These are phyloP conservation scores for Peromyscus attwateri DNA, from an alignment of 2,797 vertebrate species.

Conservation along the genomic window DNA sequence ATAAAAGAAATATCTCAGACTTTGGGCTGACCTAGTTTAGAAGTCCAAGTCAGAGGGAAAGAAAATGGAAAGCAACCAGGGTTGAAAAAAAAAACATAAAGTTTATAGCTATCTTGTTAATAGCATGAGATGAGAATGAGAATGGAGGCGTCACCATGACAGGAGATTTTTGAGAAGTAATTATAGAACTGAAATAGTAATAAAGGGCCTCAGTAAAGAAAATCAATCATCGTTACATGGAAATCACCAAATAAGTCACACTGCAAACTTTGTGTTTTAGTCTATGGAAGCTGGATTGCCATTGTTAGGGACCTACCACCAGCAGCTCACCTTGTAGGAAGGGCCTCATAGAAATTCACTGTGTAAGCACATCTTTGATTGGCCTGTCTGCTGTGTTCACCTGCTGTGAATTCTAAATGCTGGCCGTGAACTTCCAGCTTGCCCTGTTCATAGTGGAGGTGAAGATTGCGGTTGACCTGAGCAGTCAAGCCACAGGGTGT, in stretches of 20 bases:
- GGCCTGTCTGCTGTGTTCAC: slow-evolving; percentile 44
- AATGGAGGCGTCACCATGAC: slow-evolving; percentile 73
- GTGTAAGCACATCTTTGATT: slow-evolving; percentile 35
- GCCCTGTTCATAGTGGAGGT: background rate
- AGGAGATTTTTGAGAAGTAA: slow-evolving; percentile 79
- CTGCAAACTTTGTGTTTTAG: slow-evolving; percentile 47
- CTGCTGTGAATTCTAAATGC: slow-evolving; percentile 33
- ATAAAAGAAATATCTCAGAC: slow-evolving; percentile 79
- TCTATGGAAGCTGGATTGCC: background rate
- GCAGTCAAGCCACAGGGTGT: background rate
- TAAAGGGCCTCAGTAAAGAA: slow-evolving; percentile 58
- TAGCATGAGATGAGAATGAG: slow-evolving; percentile 65
- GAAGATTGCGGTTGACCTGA: slow-evolving; percentile 32
- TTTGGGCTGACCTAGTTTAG: slow-evolving; percentile 82
- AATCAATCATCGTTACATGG: slow-evolving; percentile 71
- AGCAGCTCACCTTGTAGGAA: slow-evolving; percentile 4
- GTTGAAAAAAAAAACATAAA: background rate
- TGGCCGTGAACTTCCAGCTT: background rate
- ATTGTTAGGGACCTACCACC: background rate
- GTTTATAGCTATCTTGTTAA: slow-evolving; percentile 64
- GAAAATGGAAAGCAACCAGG: slow-evolving; percentile 69
- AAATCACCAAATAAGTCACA: background rate
- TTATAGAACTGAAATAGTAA: slow-evolving; percentile 75
- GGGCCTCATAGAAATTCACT: slow-evolving; percentile 39
- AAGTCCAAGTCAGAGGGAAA: slow-evolving; percentile 75